A percentile compares a stretch with the other conserved stretches of the same genome.
Evolutionary conservation across 2,888 invertebrate species (phyloP).

Genomic region (Plemyria rubiginata): DNA sequence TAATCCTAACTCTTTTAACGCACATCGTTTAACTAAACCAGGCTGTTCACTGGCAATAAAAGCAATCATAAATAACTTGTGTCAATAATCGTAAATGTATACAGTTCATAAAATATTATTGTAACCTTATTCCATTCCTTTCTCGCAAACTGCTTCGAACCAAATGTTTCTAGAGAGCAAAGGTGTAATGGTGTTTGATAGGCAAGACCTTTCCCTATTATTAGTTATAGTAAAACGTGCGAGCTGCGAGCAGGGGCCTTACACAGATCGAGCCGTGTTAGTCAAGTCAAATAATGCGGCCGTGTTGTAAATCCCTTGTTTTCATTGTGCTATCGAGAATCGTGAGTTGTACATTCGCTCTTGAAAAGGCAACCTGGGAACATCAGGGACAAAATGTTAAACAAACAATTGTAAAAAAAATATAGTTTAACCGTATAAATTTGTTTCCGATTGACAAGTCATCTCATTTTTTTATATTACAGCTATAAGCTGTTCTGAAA

Average conservation of each 20-base stretch:
- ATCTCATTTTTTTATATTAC: too few species aligned
- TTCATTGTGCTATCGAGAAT: constrained; percentile 69
- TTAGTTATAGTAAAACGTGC: constrained; percentile 45
- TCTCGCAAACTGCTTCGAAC: constrained; percentile 21
- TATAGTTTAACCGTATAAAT: constrained; percentile 13
- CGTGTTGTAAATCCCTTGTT: constrained; percentile 65
- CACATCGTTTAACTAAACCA: constrained; percentile 9
- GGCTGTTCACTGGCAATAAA: constrained; percentile 6
- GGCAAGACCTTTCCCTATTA: constrained; percentile 53
- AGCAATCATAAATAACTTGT: constrained; percentile 16
- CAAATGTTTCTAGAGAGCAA: constrained; percentile 39
- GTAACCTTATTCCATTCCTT: constrained; percentile 19
- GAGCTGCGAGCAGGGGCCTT: constrained; percentile 49
- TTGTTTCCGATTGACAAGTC: too few species aligned
- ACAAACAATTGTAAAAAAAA: too few species aligned
- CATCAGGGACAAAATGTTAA: constrained; percentile 49
- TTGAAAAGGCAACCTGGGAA: constrained; percentile 61
- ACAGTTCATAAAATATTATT: constrained; percentile 10
- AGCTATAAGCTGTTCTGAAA: too few species aligned
- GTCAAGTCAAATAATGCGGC: constrained; percentile 60
- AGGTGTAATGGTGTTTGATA: constrained; percentile 48
- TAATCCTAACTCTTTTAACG: constrained; percentile 5
- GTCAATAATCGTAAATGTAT: constrained; percentile 19
- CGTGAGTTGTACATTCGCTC: constrained; percentile 67
- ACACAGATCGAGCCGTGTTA: constrained; percentile 54